Evolutionary conservation across 2,888 invertebrate species (phyloP).

Genomic region (Parnassius apollo): DNA sequence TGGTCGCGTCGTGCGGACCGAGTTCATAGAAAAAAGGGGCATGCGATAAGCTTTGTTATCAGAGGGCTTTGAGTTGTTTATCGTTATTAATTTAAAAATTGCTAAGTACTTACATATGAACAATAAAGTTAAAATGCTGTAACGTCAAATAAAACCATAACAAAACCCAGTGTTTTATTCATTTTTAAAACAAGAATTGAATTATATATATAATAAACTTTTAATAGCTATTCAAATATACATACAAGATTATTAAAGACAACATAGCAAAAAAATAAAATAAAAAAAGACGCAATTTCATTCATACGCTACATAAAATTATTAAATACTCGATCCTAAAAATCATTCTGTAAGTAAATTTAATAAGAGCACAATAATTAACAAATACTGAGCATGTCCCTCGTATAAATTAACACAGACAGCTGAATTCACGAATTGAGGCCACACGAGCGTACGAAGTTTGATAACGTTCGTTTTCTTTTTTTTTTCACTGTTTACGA

Average conservation of each 20-base stretch:
- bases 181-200: too few species aligned
- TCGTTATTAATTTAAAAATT: background rate
- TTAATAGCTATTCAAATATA: too few species aligned
- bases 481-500: slow-evolving; percentile 20
- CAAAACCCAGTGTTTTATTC: too few species aligned
- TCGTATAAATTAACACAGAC: slow-evolving; percentile 45
- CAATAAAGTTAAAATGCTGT: too few species aligned
- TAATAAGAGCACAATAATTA: background rate
- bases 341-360: background rate
- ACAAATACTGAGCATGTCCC: slow-evolving; percentile 36
- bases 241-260: too few species aligned
- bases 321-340: too few species aligned
- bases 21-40: slow-evolving; percentile 57
- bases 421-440: slow-evolving; percentile 23
- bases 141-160: too few species aligned
- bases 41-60: slow-evolving; percentile 54
- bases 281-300: too few species aligned
- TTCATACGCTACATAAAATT: too few species aligned
- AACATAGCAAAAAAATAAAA: too few species aligned
- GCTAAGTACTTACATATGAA: too few species aligned
- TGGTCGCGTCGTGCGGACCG: slow-evolving; percentile 30
- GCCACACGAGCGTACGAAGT: slow-evolving; percentile 39
- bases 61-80: slow-evolving; percentile 4
- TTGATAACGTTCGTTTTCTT: slow-evolving; percentile 43
- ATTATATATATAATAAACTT: too few species aligned